Conservation (phyloP, 2,888 invertebrate species). For the Drosophila multiciliata region DNA sequence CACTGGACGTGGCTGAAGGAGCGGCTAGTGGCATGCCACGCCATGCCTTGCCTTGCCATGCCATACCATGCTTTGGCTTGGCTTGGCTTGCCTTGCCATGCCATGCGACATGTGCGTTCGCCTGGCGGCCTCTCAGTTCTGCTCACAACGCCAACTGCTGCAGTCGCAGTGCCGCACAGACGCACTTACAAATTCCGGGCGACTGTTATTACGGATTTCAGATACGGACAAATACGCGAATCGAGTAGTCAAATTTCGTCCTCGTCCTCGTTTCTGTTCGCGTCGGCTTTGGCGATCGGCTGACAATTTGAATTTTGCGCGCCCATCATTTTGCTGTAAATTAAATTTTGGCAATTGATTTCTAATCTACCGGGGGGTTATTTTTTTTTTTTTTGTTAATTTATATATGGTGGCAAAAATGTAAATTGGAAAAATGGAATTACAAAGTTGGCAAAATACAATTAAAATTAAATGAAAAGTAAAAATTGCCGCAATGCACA, state of each 20-base stretch:
- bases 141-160: constrained; percentile 73
- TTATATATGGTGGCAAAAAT: neutral
- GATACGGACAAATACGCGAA: constrained; percentile 33
- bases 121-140: constrained; percentile 60
- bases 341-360: constrained; percentile 7
- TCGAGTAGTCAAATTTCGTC: constrained; percentile 17
- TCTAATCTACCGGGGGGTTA: neutral
- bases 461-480: neutral
- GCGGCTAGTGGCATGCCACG: constrained; percentile 15
- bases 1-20: constrained; percentile 3
- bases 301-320: constrained; percentile 44
- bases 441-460: neutral
- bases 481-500: neutral
- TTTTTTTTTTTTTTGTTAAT: neutral
- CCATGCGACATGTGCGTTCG: constrained; percentile 54
- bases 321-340: constrained; percentile 22
- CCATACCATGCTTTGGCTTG: constrained; percentile 3
- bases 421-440: neutral
- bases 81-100: neutral
- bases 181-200: constrained; percentile 41
- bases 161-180: constrained; percentile 63
- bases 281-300: constrained; percentile 42
- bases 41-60: constrained; percentile 12
- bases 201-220: constrained; percentile 19
- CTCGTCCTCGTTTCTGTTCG: constrained; percentile 21